Evolutionary conservation across 1,140 invertebrate genomes (phyloP).

Genomic region (Paraescarpia echinospica): DNA sequence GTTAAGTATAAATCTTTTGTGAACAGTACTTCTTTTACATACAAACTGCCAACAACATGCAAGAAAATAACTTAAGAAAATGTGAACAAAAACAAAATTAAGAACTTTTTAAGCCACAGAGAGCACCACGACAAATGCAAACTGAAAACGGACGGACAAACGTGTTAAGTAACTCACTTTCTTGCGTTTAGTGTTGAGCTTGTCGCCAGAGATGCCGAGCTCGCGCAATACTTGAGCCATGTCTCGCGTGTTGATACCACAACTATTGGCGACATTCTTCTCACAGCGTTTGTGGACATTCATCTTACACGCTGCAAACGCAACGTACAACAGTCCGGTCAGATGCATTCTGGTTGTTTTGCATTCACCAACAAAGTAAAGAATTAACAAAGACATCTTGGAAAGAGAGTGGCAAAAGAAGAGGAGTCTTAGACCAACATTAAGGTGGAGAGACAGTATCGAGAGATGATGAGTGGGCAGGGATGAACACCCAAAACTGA

Average conservation of each 20-base stretch:
- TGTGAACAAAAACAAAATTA: neutral
- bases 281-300: constrained; percentile 99
- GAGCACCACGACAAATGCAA: neutral
- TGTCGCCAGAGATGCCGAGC: constrained; percentile 89
- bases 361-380: no score
- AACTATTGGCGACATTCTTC: constrained; percentile 99
- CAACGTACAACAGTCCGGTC: neutral
- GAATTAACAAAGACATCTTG: no score
- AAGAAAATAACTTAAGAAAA: neutral
- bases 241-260: constrained; percentile 95
- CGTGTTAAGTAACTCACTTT: constrained; percentile 22
- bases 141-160: neutral
- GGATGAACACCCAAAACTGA: no score
- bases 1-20: no score
- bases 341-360: neutral
- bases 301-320: constrained; percentile 74
- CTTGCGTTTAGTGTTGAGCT: constrained; percentile 72
- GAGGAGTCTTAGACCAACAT: no score
- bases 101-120: neutral
- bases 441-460: no score
- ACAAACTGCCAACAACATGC: neutral
- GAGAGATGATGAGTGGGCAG: no score
- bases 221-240: constrained; percentile 89
- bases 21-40: neutral
- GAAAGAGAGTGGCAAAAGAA: no score